Evolutionary conservation across 2,888 invertebrate genomes (phyloP), one percentile per base, ranked within the genome.

Genomic region (Ptilodon capucinus): DNA sequence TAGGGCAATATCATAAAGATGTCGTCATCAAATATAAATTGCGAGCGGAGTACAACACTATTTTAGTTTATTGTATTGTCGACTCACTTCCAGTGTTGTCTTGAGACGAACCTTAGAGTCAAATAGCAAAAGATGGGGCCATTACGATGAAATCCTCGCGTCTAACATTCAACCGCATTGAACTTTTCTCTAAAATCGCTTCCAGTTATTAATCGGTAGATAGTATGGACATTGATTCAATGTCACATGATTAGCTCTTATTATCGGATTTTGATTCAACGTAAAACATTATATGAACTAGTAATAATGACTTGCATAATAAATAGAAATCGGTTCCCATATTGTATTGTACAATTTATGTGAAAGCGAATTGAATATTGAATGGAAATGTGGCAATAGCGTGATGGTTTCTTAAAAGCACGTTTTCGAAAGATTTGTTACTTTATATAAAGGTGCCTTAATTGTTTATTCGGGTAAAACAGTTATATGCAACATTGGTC

Each of bases 231-330:
- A 48, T 52, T 45, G 47, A 49, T 42, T 47, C 44, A 60, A 47
- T 44, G 47, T 52, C 28, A 60, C 14, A 40, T 16, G n/a, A 14
- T n/a, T 16, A 8, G 4, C n/a, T n/a, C n/a, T 25, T 25, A 16
- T 2, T 16, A 14, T 28, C 38, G 38, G 6, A 18, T 30, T 32
- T 42, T 14, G 9, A 34, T 19, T 16, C 4, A 8, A 21, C 13
- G 4, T 9, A 50, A 48, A 58, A 55, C 48, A 46, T 30, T 21
- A 52, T 57, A 57, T 55, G 51, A 58, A 57, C 53, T 41, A 51
- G 48, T 48, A 53, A 52, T 62, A 60, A 57, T 59, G 53, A 55
- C 57, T 58, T 51, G 57, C 57, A 57, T 66, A 57, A 64, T 64
- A 48, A 54, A 53, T 60, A 48, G 36, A 40, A 48, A 54, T 52